Evolutionary conservation across 2,888 invertebrate species (phyloP), one percentile per base, ranked within the genome.

Genomic region (Lasioglossum calceatum): DNA sequence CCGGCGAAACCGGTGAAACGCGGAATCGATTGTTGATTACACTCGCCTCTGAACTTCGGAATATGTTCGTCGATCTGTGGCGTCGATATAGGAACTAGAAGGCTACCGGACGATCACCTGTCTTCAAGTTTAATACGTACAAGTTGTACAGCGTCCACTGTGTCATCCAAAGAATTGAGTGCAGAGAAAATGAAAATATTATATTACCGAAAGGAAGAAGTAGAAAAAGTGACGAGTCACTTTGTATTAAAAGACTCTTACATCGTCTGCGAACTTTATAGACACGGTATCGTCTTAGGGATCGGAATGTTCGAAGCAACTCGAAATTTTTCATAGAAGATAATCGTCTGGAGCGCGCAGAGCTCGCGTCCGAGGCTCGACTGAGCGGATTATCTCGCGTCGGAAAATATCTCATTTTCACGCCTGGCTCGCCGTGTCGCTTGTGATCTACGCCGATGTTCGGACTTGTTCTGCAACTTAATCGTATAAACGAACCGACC

Each of bases 351-450:
- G 27, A 32, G 16, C 7, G 16, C 5, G 0, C 27, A 12, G 27
- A 5, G 27, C 27, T 14, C 16, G 4, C 12, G 12, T 36, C 19
- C 36, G 32, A 36, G 32, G 19, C 32, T 32, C 32, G 32, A 19
- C 4, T 36, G 42, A 23, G 39, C 16, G 71, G 71, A 79, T 79
- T 79, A 79, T 39, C 71, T 39, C 14, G n/a, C 14, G 44, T 74
- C 64, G 36, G 74, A 81, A 82, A 72, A 84, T 84, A 88, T 79
- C 83, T 88, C 85, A 84, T 82, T 87, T 89, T 89, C 84, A 84
- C 88, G 77, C 88, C 79, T 50, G 47, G 64, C 19, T 54, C 54
- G 73, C 32, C 72, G 58, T 84, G 88, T 78, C 89, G 81, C 79
- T 81, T 32, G 77, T 79, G 88, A 85, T 85, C 86, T 85, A 82